These are phyloP conservation scores for Trissolcus japonicus DNA, from an alignment of 2,888 invertebrate species.

Conservation along the genomic window DNA sequence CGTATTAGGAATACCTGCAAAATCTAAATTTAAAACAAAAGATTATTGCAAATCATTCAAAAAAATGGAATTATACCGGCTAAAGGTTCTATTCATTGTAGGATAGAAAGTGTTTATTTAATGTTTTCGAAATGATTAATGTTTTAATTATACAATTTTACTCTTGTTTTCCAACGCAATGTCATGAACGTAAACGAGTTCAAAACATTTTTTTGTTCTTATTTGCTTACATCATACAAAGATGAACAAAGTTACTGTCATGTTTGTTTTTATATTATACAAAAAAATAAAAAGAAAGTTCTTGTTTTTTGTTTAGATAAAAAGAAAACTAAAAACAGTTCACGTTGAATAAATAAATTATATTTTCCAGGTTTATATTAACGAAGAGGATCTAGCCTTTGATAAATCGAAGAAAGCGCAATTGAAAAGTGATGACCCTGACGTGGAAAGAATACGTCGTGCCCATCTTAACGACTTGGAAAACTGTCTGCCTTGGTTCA, in stretches of 20 bases:
- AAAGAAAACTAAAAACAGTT: not conserved
- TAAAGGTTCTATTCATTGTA: no score
- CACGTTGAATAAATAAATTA: not conserved
- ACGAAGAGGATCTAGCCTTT: slow-evolving; percentile 19
- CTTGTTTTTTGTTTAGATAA: not conserved
- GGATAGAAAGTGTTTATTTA: no score
- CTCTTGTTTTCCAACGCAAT: no score
- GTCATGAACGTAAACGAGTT: no score
- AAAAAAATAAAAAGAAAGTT: not conserved
- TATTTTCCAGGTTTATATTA: slow-evolving; percentile 14
- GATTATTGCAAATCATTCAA: not conserved
- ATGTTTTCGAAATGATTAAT: no score
- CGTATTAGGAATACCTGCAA: no score
- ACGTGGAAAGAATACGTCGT: slow-evolving; percentile 78
- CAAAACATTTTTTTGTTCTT: no score
- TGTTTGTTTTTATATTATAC: not conserved
- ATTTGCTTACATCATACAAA: not conserved
- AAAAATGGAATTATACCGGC: no score
- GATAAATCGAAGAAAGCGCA: slow-evolving; percentile 4
- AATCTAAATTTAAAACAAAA: not conserved
- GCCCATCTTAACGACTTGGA: slow-evolving; percentile 80
- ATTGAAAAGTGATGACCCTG: slow-evolving; percentile 55
- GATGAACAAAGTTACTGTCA: no score
- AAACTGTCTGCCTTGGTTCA: slow-evolving; percentile 78
- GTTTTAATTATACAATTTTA: no score